Evolutionary conservation across 2,888 invertebrate species (phyloP).

Genomic region (Lithophane semibrunnea): DNA sequence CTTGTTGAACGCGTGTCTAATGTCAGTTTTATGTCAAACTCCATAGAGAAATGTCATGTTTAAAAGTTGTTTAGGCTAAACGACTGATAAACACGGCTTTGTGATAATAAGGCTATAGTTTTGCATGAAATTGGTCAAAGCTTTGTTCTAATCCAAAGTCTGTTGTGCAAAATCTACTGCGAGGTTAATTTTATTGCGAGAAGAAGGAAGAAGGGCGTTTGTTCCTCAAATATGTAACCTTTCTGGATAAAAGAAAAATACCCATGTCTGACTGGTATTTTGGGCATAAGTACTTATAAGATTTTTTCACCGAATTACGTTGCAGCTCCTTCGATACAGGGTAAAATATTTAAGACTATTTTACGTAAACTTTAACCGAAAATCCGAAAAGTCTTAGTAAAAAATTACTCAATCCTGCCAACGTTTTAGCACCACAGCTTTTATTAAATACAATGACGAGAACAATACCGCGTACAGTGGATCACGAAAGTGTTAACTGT

Average conservation of each 20-base stretch:
- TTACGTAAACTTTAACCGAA: neutral
- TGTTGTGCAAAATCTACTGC: neutral
- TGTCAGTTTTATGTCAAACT: too few species aligned
- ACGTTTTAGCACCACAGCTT: neutral
- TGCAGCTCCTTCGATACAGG: too few species aligned
- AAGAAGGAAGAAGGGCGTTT: neutral
- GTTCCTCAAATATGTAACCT: neutral
- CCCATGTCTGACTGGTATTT: too few species aligned
- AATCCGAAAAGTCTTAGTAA: neutral
- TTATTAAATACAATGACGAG: neutral
- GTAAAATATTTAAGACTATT: neutral
- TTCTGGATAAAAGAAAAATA: too few species aligned
- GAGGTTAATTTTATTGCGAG: neutral
- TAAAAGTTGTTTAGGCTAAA: too few species aligned
- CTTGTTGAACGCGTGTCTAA: too few species aligned
- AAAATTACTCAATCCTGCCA: neutral
- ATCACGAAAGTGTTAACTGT: conserved; percentile 50
- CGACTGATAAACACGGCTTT: too few species aligned
- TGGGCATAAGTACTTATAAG: too few species aligned
- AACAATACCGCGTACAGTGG: conserved; percentile 18
- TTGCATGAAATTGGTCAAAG: neutral
- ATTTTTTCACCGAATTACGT: too few species aligned
- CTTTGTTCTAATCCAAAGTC: neutral
- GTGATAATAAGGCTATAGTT: too few species aligned
- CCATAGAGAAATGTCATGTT: too few species aligned